Base-by-base conservation (phyloP, 2,888 invertebrate genomes). In the Folsomia manolachei region DNA sequence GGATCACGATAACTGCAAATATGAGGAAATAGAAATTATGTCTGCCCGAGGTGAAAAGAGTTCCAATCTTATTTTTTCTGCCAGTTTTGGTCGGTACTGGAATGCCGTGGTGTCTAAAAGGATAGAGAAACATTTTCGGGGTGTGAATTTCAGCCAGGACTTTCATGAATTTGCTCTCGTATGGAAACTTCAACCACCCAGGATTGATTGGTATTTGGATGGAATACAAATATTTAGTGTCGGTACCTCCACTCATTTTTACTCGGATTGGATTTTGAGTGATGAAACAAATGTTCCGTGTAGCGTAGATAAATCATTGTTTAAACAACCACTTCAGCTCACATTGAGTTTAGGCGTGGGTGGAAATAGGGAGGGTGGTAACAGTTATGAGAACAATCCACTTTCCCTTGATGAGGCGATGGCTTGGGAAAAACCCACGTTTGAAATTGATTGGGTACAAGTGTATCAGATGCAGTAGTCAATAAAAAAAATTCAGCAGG, bases 171-270 rank as follows among this genome's bases (percentile, higher is more conserved):
- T 72, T 74, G 79, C 75, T 24, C 18, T 80, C 1, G 70, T 71
- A 1, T 80, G 80, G 80, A 75, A 69, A 27, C n/a, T n/a, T n/a
- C n/a, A n/a, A n/a, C 75, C 75, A n/a, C 71, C 68, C 14, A 71
- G 75, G 65, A 63, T 80, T n/a, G 74, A 78, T 25, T 80, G 80
- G 80, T 78, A 53, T 66, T 74, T 80, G 21, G 80, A 80, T 69
- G 74, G 74, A 19, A 52, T 19, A 21, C 63, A 71, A 56, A 70
- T 77, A 4, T 73, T 74, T 52, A 75, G 74, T 60, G n/a, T n/a
- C n/a, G n/a, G n/a, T n/a, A 64, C 76, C 4, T 72, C 75, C 9
- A 78, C 77, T 61, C 75, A 74, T 70, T 78, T 75, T 68, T 71
- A 76, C 26, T 71, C 75, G 0, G 79, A 79, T 56, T 80, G 80